A percentile compares a stretch with the other conserved stretches of the same genome.
Evolutionary conservation across 2,797 vertebrate species (phyloP).

Genomic region (Sebastes trivittatus): DNA sequence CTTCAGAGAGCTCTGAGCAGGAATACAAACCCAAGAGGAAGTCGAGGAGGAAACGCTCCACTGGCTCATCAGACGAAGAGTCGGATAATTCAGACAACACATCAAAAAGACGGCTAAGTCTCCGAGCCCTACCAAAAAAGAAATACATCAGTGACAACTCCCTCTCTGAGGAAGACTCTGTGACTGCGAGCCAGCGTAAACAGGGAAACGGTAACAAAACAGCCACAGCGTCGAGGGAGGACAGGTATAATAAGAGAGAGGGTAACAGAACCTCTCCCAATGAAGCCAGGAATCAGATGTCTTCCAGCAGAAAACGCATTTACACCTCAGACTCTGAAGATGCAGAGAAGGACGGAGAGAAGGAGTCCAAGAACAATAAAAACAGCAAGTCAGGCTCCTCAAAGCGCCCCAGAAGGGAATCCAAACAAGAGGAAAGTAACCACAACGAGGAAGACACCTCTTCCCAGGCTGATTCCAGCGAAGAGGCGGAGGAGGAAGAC

Average conservation of each 20-base stretch:
- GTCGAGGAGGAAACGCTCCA: slow-evolving; percentile 64
- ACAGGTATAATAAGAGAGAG: slow-evolving; percentile 26
- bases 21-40: slow-evolving; percentile 68
- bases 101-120: slow-evolving; percentile 56
- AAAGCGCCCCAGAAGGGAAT: slow-evolving; percentile 59
- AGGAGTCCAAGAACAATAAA: slow-evolving; percentile 59
- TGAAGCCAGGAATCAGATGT: slow-evolving; percentile 48
- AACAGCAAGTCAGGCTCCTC: slow-evolving; percentile 36
- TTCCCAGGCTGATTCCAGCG: slow-evolving; percentile 53
- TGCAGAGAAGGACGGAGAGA: slow-evolving; percentile 24
- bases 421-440: slow-evolving; percentile 36
- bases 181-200: slow-evolving; percentile 31
- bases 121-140: slow-evolving; percentile 80
- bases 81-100: slow-evolving; percentile 60
- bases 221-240: slow-evolving; percentile 15
- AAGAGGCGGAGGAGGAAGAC: slow-evolving; percentile 15
- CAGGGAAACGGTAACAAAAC: slow-evolving; percentile 58
- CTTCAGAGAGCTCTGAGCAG: slow-evolving; percentile 71
- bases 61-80: slow-evolving; percentile 73
- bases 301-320: slow-evolving; percentile 79
- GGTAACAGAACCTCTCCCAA: slow-evolving; percentile 42
- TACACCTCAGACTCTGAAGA: slow-evolving; percentile 81
- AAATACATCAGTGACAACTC: slow-evolving; percentile 82
- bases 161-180: slow-evolving; percentile 77
- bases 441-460: slow-evolving; percentile 38